These are phyloP conservation scores for Zelleria hepariella DNA, from an alignment of 2,888 invertebrate species.

Conservation along the genomic window DNA sequence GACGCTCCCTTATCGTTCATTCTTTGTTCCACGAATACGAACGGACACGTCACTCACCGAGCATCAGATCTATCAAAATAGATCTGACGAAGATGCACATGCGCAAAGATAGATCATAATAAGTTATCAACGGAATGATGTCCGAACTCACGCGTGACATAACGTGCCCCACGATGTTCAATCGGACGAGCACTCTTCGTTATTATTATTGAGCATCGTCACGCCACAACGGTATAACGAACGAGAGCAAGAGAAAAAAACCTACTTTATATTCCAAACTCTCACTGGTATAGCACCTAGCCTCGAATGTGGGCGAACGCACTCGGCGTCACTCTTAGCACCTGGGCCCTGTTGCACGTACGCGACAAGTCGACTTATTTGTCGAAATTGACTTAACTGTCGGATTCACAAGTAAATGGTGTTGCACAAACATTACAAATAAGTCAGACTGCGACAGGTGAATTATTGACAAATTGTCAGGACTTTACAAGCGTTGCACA, in stretches of 20 bases:
- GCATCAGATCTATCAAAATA: constrained; percentile 1
- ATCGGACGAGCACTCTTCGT: constrained; percentile 3
- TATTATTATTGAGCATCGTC: not conserved
- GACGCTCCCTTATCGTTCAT: not conserved
- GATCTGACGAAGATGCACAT: not conserved
- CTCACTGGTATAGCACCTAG: not conserved
- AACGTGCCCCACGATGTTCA: not conserved
- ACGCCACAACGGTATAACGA: not conserved
- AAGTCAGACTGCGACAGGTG: too few relatives aligned
- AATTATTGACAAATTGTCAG: too few relatives aligned
- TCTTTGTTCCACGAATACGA: constrained; percentile 4
- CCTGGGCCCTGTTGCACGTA: too few relatives aligned
- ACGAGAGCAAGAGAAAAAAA: not conserved
- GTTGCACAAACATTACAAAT: too few relatives aligned
- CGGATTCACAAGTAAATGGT: too few relatives aligned
- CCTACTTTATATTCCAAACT: not conserved
- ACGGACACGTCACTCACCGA: not conserved
- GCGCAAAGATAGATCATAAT: not conserved
- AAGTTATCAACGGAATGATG: not conserved
- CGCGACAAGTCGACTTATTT: too few relatives aligned
- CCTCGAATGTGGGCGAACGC: not conserved
- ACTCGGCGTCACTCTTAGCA: not conserved
- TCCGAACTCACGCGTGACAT: not conserved
- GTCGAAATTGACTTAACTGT: too few relatives aligned
- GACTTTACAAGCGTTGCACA: too few relatives aligned